Percentiles rank a stretch among this genome's conserved stretches.
Conservation (phyloP, 1,140 invertebrate genomes). For the Neocloeon triangulifer region DNA sequence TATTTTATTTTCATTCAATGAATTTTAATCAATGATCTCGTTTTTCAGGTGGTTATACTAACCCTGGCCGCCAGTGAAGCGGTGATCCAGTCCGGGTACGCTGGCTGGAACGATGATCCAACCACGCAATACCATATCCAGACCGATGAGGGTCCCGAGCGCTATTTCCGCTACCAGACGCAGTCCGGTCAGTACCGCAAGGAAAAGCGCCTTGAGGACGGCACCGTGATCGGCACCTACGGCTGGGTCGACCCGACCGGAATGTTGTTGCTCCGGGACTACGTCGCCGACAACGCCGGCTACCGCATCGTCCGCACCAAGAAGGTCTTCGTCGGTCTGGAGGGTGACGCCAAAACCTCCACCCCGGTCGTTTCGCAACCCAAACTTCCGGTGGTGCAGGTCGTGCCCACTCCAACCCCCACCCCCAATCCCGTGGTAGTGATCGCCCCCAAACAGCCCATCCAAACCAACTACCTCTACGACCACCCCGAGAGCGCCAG, state of each 20-base stretch:
- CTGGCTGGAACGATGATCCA: slow-evolving; percentile 29
- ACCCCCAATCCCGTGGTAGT: neutral
- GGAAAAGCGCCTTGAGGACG: slow-evolving; percentile 41
- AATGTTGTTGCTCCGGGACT: slow-evolving; percentile 57
- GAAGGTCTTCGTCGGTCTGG: slow-evolving; percentile 1
- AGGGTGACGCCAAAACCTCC: slow-evolving; percentile 14
- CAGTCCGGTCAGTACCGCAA: slow-evolving; percentile 71
- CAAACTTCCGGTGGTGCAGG: too few relatives aligned
- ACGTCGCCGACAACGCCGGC: slow-evolving; percentile 58
- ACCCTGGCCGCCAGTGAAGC: slow-evolving; percentile 16
- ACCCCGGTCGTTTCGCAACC: neutral
- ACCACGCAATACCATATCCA: slow-evolving; percentile 67
- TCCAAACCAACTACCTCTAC: neutral
- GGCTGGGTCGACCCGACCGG: slow-evolving; percentile 69
- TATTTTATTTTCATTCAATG: too few relatives aligned
- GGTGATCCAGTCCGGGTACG: slow-evolving; percentile 18
- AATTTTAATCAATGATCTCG: too few relatives aligned
- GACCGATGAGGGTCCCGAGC: slow-evolving; percentile 69
- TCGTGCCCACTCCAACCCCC: neutral
- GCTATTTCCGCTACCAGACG: slow-evolving; percentile 31
- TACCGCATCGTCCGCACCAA: slow-evolving; percentile 43
- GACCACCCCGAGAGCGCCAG: slow-evolving; percentile 5
- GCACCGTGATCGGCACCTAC: slow-evolving; percentile 31
- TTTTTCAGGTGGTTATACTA: too few relatives aligned
- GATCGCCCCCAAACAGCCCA: neutral